phyloP scores from a whole-genome alignment of 2,888 invertebrate genomes.

The Troides aeacus region DNA sequence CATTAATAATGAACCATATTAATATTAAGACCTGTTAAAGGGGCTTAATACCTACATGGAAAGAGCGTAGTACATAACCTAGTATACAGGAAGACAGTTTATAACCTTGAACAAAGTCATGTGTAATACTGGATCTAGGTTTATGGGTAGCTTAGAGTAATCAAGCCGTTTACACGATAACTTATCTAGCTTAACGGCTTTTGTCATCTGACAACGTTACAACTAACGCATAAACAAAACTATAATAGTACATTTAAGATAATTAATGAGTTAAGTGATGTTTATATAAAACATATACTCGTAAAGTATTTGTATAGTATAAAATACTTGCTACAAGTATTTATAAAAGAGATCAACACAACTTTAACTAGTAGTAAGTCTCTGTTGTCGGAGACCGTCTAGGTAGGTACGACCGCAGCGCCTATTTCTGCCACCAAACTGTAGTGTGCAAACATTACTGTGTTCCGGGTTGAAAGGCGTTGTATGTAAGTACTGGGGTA shows the following conservation, averaged over 20 bases:
- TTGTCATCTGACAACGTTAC: conserved; percentile 1
- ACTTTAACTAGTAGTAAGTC: not conserved
- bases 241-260: not conserved
- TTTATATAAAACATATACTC: not conserved
- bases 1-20: not conserved
- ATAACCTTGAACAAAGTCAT: conserved; percentile 2
- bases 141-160: conserved; percentile 20
- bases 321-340: not conserved
- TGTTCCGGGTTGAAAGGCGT: too few species aligned
- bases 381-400: too few species aligned
- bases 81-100: not conserved
- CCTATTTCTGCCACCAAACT: too few species aligned
- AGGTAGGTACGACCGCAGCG: too few species aligned
- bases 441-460: too few species aligned
- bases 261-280: not conserved
- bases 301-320: not conserved
- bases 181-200: conserved; percentile 13
- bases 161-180: conserved; percentile 16
- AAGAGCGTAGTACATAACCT: not conserved
- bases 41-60: not conserved
- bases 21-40: not conserved
- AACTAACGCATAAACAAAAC: not conserved
- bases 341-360: not conserved
- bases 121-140: conserved; percentile 2
- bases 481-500: too few species aligned